Base-by-base conservation (phyloP, 2,113 vertebrate genomes). In the Indicator maculatus region DNA sequence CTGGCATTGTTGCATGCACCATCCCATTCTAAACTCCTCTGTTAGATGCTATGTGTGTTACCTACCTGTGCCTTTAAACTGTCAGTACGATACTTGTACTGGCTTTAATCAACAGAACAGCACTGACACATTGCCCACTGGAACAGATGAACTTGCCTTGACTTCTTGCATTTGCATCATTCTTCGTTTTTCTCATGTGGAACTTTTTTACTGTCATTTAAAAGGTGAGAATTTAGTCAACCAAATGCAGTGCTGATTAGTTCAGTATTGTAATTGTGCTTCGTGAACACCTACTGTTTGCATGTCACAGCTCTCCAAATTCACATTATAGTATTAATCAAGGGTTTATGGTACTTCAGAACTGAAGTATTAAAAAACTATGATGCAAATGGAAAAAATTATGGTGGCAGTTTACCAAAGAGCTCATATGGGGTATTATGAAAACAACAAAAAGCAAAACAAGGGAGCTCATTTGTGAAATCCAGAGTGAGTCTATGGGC, bases 221-320 rank as follows among this genome's bases (percentile, higher is more conserved):
- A 83, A 95, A 90, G 55, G 88, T 84, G 73, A 89, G 61, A 90
- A 89, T 87, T 89, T 93, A 91, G 83, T 90, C 65, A 69, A 74
- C 61, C 76, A 75, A 97, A 95, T 65, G 53, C 64, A 72, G 65
- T 30, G 64, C 70, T 97, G 91, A 95, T 94, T 95, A 97, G 65
- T 58, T 88, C 65, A 28, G 76, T 65, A 28, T 72, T 93, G 38
- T 94, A 97, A 95, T 93, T 93, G 85, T 55, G 33, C 76, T 95
- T 91, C 94, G 86, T 36, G 72, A 84, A 75, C 77, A 90, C 86
- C 86, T 91, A 91, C 67, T 70, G 89, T 74, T 93, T 79, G 59
- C 72, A 72, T 95, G 60, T 45, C 78, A 74, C 69, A 93, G 91
- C 76, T 95, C 89, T 97, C 65, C 88, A 95, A 93, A 95, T 83